These are phyloP conservation scores for Alligator mississippiensis DNA, from an alignment of 2,113 vertebrate genomes.

Conservation along the genomic window DNA sequence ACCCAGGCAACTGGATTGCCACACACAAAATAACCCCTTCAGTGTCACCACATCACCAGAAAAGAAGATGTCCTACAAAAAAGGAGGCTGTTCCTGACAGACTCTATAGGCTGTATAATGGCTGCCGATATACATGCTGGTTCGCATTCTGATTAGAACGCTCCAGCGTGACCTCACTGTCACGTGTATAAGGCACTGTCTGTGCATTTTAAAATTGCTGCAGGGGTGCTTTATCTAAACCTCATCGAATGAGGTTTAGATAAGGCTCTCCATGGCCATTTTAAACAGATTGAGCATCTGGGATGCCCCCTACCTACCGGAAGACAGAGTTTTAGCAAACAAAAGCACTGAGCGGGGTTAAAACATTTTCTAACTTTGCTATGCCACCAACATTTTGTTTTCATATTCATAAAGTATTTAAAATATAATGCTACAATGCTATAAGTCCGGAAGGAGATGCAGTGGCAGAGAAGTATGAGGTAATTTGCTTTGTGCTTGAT, in stretches of 20 bases:
- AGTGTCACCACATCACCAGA: neutral
- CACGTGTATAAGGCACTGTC: no score
- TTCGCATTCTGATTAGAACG: no score
- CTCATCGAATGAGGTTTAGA: no score
- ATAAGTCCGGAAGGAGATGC: neutral
- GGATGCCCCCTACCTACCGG: no score
- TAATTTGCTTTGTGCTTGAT: neutral
- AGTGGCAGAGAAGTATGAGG: neutral
- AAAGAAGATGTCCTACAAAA: neutral
- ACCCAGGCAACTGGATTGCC: neutral
- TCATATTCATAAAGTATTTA: neutral
- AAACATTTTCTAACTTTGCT: neutral
- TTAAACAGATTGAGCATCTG: no score
- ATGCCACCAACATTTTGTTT: rapidly evolving
- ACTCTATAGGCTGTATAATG: neutral
- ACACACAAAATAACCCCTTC: neutral
- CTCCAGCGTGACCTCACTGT: no score
- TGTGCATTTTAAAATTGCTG: no score
- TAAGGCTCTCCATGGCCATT: no score
- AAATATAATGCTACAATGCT: neutral
- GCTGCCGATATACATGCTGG: neutral
- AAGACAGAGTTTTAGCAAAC: neutral
- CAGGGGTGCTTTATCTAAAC: no score
- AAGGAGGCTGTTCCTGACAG: neutral
- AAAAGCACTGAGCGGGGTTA: rapidly evolving